Conservation (phyloP, 2,888 invertebrate species). For the Lasioglossum villosulum region DNA sequence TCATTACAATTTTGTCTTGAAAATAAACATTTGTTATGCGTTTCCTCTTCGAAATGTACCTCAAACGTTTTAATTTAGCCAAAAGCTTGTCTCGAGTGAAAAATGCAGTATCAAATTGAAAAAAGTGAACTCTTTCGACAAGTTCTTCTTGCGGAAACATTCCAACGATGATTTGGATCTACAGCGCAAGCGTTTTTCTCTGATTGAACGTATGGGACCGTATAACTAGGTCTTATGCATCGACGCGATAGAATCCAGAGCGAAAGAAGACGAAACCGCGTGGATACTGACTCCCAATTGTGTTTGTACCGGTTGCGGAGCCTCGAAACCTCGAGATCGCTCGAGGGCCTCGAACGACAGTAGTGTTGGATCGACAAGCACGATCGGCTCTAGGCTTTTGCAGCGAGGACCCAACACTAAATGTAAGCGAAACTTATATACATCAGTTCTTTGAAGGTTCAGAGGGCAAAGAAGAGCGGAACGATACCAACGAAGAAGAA, state of each 20-base stretch:
- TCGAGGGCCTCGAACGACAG: constrained; percentile 2
- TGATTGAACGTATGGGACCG: not conserved
- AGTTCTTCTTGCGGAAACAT: not conserved
- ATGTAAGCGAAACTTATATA: constrained; percentile 4
- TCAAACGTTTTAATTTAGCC: not conserved
- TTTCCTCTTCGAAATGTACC: not conserved
- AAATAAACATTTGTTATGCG: not conserved
- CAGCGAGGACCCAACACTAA: not conserved
- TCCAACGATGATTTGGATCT: not conserved
- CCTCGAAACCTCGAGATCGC: not conserved
- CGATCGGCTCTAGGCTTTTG: not conserved
- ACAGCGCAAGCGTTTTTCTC: not conserved
- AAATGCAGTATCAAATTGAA: not conserved
- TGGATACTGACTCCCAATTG: not conserved
- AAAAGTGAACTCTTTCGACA: not conserved
- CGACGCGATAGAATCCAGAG: not conserved
- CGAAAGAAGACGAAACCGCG: not conserved
- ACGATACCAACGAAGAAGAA: not conserved
- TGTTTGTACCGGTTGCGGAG: not conserved
- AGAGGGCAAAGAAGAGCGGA: not conserved
- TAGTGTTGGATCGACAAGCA: not conserved
- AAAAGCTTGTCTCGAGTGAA: not conserved
- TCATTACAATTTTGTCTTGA: not conserved
- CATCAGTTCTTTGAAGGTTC: constrained; percentile 21
- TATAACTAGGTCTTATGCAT: not conserved